These are phyloP conservation scores for Buathra laborator DNA, from an alignment of 2,888 invertebrate species.

Conservation along the genomic window DNA sequence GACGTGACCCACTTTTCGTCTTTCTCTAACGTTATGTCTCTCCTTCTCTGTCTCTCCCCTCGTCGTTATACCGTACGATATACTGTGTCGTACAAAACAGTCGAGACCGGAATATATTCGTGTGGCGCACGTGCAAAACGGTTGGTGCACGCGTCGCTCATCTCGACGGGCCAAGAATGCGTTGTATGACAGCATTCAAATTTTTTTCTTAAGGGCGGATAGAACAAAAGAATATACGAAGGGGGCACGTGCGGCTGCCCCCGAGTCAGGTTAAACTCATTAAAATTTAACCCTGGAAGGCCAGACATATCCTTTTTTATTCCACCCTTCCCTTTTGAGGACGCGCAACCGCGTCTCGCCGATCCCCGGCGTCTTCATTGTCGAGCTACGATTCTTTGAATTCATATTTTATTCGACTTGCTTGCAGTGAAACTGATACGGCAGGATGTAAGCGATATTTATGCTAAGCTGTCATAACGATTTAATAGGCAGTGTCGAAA, in stretches of 20 bases:
- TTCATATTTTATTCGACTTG: conserved; percentile 1
- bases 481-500: background rate
- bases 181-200: conserved; percentile 53
- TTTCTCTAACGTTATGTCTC: conserved; percentile 45
- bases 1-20: conserved; percentile 63
- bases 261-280: conserved; percentile 17
- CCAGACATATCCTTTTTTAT: conserved; percentile 2
- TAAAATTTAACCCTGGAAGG: conserved; percentile 14
- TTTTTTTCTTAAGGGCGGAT: conserved; percentile 32
- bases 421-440: conserved; percentile 7
- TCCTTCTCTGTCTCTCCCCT: background rate
- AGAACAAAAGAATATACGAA: conserved; percentile 25
- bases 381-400: background rate
- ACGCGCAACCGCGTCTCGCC: background rate
- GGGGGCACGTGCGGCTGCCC: background rate
- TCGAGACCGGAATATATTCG: conserved; percentile 53
- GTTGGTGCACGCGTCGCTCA: conserved; percentile 48
- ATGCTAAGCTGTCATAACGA: background rate
- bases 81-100: conserved; percentile 62
- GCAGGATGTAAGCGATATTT: conserved; percentile 15
- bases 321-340: background rate
- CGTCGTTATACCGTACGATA: conserved; percentile 9
- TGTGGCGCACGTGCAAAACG: conserved; percentile 46
- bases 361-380: conserved; percentile 5
- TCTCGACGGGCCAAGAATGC: conserved; percentile 58